Conservation (phyloP, 2,888 invertebrate genomes). For the Thera obeliscata region DNA sequence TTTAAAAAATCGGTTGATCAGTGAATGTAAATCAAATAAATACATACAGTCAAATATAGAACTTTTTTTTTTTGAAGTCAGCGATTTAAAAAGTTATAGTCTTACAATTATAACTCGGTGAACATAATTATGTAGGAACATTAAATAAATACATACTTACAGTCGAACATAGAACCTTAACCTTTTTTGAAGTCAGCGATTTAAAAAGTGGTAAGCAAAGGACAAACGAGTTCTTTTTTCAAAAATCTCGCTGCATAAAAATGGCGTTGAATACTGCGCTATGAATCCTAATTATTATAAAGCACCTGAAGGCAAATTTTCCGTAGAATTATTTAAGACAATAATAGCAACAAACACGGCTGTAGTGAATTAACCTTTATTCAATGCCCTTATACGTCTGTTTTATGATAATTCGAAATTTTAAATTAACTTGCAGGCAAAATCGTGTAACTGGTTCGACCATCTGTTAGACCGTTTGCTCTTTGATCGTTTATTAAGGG, state of each 20-base stretch:
- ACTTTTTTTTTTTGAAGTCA: too few relatives aligned
- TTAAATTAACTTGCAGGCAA: slow-evolving; percentile 12
- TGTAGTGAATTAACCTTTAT: slow-evolving; percentile 22
- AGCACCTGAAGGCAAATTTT: slow-evolving; percentile 7
- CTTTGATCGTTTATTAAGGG: slow-evolving; percentile 11
- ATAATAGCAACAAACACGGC: slow-evolving; percentile 23
- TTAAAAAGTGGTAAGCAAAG: too few relatives aligned
- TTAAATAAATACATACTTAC: too few relatives aligned
- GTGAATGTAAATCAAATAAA: too few relatives aligned
- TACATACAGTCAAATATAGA: too few relatives aligned
- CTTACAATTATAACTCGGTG: too few relatives aligned
- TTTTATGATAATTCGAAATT: slow-evolving; percentile 17
- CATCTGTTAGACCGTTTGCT: slow-evolving; percentile 22
- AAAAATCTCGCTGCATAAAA: background rate
- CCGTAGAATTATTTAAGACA: slow-evolving; percentile 20
- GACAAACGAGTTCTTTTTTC: background rate
- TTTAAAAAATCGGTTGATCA: too few relatives aligned
- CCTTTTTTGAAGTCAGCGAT: too few relatives aligned
- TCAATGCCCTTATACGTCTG: slow-evolving; percentile 25
- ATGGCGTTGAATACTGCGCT: background rate
- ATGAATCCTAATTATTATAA: slow-evolving; percentile 11
- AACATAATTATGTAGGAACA: too few relatives aligned
- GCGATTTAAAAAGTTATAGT: too few relatives aligned
- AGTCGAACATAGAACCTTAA: too few relatives aligned
- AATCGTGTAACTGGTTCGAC: slow-evolving; percentile 15